A percentile compares a stretch with the other conserved stretches of the same genome.
phyloP scores from a whole-genome alignment of 2,888 invertebrate species.

The Griposia aprilina region DNA sequence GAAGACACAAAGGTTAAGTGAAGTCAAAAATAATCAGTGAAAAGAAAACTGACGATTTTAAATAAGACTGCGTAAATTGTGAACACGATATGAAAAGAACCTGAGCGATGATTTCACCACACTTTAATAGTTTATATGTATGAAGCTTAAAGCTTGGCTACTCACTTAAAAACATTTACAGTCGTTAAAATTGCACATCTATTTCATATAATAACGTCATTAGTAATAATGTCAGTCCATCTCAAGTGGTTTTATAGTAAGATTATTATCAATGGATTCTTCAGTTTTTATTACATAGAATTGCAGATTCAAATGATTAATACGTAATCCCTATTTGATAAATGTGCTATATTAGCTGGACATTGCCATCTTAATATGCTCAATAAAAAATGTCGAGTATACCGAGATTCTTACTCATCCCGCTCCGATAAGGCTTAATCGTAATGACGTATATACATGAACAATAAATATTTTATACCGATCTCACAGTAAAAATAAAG shows the following conservation, averaged over 20 bases:
- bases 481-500: conserved; percentile 54
- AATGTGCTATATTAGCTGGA: conserved; percentile 58
- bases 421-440: conserved; percentile 62
- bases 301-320: conserved; percentile 45
- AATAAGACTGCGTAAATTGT: not conserved
- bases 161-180: conserved; percentile 6
- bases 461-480: conserved; percentile 62
- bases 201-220: conserved; percentile 28
- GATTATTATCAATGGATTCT: conserved; percentile 33
- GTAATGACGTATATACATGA: conserved; percentile 62
- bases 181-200: conserved; percentile 25
- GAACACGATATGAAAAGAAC: not conserved
- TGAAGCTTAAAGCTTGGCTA: conserved; percentile 8
- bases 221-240: conserved; percentile 38
- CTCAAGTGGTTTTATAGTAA: conserved; percentile 19
- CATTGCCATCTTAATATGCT: conserved; percentile 61
- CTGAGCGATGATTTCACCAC: not conserved
- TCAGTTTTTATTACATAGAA: conserved; percentile 25
- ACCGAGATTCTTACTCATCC: conserved; percentile 60
- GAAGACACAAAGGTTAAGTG: not conserved
- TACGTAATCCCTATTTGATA: conserved; percentile 53
- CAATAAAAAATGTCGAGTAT: conserved; percentile 58
- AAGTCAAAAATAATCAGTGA: not conserved
- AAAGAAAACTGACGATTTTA: not conserved
- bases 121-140: not conserved